Evolutionary conservation across 1,140 invertebrate species (phyloP), one percentile per base, ranked within the genome.

Genomic region (Hypsibius dujardini): DNA sequence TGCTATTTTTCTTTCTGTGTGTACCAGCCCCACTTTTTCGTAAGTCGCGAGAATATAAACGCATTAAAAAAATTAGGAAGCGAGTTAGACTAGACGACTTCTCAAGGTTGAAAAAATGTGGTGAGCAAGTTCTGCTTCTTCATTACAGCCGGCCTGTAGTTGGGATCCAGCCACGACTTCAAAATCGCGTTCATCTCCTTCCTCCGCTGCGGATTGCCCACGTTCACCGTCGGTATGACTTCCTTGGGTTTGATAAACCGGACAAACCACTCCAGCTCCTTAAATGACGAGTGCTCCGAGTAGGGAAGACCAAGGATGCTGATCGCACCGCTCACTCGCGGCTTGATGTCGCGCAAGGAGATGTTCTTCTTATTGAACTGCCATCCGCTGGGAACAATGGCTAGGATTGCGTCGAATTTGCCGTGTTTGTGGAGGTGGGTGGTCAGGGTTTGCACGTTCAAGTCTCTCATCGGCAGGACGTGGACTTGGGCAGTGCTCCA

Each of bases 221-320:
- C 77, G 74, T 81, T 81, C 1, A 86, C 84, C 2, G 86, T 87
- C 40, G 86, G 85, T 46, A 86, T 81, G 2, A 87, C 83, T 75
- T 82, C 80, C 72, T 81, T 80, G 46, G 86, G 85, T 74, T 81
- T 82, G 12, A 86, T 73, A 74, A 81, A 85, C 75, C 84, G 82
- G 1, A 86, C 82, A 79, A 87, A 87, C 46, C 84, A 77, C 71
- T 83, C 82, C 75, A 88, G 74, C 77, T 88, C 86, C 1, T 81
- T 79, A 76, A 82, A 88, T 78, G 85, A 87, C 1, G 85, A 87
- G 76, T 88, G 86, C 76, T 88, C 86, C 75, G 85, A 86, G 77
- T 88, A 88, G 28, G 86, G 85, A 47, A 87, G 80, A 70, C 85
- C 85, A 76, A 83, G 83, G 72, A 86, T 82, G 45, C 82, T 83